These are phyloP conservation scores for Brachypodius melanocephalos DNA, from an alignment of 2,113 vertebrate genomes.

Conservation along the genomic window DNA sequence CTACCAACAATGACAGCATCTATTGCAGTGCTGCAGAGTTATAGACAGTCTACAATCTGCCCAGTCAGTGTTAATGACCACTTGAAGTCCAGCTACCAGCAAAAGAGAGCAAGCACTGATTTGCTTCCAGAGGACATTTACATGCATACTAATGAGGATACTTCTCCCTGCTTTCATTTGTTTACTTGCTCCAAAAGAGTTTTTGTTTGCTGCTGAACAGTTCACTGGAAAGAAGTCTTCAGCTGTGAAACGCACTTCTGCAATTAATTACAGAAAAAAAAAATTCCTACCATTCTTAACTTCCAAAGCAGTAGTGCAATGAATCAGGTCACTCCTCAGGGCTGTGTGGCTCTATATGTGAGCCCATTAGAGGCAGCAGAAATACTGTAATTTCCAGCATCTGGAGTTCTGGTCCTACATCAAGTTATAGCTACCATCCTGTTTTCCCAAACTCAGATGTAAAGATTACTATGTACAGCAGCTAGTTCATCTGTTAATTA, in stretches of 20 bases:
- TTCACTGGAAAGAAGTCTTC: background rate
- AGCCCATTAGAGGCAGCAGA: background rate
- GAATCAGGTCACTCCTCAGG: background rate
- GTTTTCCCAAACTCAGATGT: background rate
- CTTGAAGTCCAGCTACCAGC: background rate
- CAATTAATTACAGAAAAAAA: background rate
- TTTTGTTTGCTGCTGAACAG: background rate
- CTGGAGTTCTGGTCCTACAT: background rate
- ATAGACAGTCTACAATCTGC: background rate
- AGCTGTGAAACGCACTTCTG: background rate
- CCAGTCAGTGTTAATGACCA: background rate
- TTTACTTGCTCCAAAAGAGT: background rate
- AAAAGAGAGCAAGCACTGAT: background rate
- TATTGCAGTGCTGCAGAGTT: background rate
- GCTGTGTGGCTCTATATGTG: background rate
- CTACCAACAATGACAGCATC: background rate
- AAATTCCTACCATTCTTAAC: background rate
- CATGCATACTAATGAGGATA: background rate
- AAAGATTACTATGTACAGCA: background rate
- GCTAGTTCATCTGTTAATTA: background rate
- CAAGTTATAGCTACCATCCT: background rate
- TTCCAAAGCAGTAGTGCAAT: background rate
- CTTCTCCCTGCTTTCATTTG: background rate
- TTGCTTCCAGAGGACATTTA: background rate
- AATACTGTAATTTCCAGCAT: background rate